Evolutionary conservation across 2,888 invertebrate genomes (phyloP), one percentile per base, ranked within the genome.

Genomic region (Megaustenia siamemsis): DNA sequence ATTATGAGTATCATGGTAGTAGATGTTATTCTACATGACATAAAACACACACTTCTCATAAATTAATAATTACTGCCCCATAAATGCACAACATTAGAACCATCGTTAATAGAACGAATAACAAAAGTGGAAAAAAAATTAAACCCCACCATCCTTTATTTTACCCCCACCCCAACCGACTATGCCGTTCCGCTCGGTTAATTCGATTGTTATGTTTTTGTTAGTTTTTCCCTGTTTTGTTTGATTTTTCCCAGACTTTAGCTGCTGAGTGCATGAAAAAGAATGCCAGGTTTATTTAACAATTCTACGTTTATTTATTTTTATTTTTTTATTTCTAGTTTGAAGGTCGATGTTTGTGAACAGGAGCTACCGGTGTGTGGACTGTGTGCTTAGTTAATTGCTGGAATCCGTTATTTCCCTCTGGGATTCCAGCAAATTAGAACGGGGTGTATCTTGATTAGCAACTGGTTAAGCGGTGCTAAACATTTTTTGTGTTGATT

Each of bases 391-490:
- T 28, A 66, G 79, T 68, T 79, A 79, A 79, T 79, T 66, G 79
- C 66, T 79, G 45, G 79, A 63, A 79, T 79, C 79, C 60, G 35
- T 79, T 66, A 79, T 79, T 79, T 79, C 79, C 79, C 79, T 40
- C 24, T 45, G 79, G 79, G 79, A 66, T 60, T 68, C 66, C 60
- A 79, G 45, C 66, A 66, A 63, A 79, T 79, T 79, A 49, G 66
- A 79, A 45, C 66, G 24, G 79, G 79, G 79, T 66, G 79, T 56
- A 79, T 66, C 79, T 79, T 66, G 79, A 79, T 79, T 79, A 79
- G 79, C 79, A 68, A 68, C 43, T 66, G 66, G 43, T 79, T 79
- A 63, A 60, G 40, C 38, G 56, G 77, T 77, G 77, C 60, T 77
- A 60, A 60, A n/a, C 77, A 32, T 12, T 73, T n/a, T 12, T 49